Base-by-base conservation (phyloP, 2,113 vertebrate species). In the Tylochromis polylepis region DNA sequence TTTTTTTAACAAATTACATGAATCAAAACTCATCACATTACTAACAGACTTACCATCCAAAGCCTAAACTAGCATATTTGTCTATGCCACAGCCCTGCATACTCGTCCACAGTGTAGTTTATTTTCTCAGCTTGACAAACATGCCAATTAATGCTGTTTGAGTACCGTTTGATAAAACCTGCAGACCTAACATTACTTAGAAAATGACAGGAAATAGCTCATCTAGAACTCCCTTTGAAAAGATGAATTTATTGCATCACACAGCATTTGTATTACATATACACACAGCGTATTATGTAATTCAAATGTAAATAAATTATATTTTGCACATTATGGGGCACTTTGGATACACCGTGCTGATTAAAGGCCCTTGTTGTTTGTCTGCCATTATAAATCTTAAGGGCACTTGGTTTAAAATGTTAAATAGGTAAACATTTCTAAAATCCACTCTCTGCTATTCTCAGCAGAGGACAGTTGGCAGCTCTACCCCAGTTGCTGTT, bases 391-490 rank as follows among this genome's bases (percentile, higher is more conserved):
- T 3, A 12, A 34, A 70, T 89, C 60, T 88, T 43, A 78, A 67
- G 72, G 70, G 57, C 34, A 57, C 15, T 70, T 82, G 24, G 75
- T 75, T 72, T 43, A 53, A 88, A 88, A 57, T 75, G 79, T 87
- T 89, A 90, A 92, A 86, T n/a, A 89, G 84, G 86, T 49, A 84
- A 87, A 90, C 67, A 89, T 89, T 83, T 88, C 85, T 75, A 88
- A 91, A 93, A 94, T 51, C 81, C 67, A 78, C 86, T 83, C 41
- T 41, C 38, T 41, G 70, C 79, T 85, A 85, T 81, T 89, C 89
- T 95, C 91, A 89, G 79, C 59, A 87, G 93, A 93, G 83, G 87
- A 87, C 88, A 77, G 83, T 81, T 90, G 87, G 92, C 91, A 92
- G 90, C 77, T 87, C 75, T 70, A 11, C 89, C 89, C 57, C 6